Percentiles rank a stretch among this genome's conserved stretches.
Conservation (phyloP, 2,888 invertebrate genomes). For the Amorpha juglandis region DNA sequence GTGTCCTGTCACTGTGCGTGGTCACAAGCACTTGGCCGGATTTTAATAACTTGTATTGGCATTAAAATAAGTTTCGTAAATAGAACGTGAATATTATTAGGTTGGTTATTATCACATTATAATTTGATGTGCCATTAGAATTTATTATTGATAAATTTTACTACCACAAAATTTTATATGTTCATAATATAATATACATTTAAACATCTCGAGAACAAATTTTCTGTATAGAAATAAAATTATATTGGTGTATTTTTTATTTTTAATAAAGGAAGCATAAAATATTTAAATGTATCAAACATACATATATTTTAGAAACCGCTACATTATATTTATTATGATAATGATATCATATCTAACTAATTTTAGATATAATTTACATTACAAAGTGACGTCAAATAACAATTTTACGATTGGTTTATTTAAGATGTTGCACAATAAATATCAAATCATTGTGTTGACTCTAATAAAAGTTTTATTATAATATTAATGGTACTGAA, state of each 20-base stretch:
- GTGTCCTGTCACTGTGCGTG: neutral
- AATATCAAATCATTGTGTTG: constrained; percentile 49
- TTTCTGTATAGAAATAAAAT: neutral
- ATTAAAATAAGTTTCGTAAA: neutral
- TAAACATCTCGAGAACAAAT: neutral
- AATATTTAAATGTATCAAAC: neutral
- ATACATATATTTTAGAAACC: neutral
- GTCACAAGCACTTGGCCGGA: neutral
- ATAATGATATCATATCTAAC: neutral
- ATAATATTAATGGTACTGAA: constrained; percentile 17
- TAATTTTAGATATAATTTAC: constrained; percentile 7
- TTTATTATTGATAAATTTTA: constrained; percentile 2
- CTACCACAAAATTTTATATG: neutral
- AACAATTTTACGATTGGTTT: constrained; percentile 35
- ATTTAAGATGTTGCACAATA: constrained; percentile 51
- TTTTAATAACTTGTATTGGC: neutral
- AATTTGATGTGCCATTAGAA: neutral
- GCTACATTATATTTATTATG: neutral
- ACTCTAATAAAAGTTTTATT: constrained; percentile 32
- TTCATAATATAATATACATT: neutral
- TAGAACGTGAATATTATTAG: neutral
- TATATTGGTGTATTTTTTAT: neutral
- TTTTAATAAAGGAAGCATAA: neutral
- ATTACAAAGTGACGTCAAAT: constrained; percentile 8
- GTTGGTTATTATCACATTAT: neutral